phyloP scores from a whole-genome alignment of 2,113 vertebrate genomes.

The Chlamydotis undulata region DNA sequence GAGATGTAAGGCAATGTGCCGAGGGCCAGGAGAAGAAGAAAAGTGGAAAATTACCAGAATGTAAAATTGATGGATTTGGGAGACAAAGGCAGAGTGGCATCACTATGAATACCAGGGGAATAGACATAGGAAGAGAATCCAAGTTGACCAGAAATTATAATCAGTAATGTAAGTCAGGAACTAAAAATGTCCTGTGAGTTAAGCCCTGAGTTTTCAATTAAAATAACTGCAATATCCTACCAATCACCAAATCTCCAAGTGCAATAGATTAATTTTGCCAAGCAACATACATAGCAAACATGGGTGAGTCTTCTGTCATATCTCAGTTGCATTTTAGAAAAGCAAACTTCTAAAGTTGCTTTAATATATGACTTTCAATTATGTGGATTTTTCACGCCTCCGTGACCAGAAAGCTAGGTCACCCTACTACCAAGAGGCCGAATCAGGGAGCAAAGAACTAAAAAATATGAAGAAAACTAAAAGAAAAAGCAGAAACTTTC shows the following conservation, averaged over 20 bases:
- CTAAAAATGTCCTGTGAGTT: neutral
- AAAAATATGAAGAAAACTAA: neutral
- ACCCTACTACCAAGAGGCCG: neutral
- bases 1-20: neutral
- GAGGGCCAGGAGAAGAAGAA: neutral
- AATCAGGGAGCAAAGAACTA: neutral
- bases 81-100: neutral
- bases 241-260: neutral
- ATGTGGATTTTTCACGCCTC: neutral
- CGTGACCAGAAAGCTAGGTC: neutral
- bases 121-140: neutral
- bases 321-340: neutral
- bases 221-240: neutral
- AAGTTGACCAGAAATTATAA: neutral
- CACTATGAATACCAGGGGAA: neutral
- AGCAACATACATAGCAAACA: neutral
- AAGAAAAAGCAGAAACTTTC: neutral
- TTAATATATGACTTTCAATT: neutral
- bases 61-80: neutral
- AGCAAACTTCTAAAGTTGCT: neutral
- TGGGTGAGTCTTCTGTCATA: neutral
- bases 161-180: neutral
- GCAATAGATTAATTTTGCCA: neutral
- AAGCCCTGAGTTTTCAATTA: neutral
- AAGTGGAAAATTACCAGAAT: slow-evolving; percentile 32